Percentiles rank a stretch among this genome's conserved stretches.
phyloP scores from a whole-genome alignment of 2,888 invertebrate species.

The Mystacides longicornis region DNA sequence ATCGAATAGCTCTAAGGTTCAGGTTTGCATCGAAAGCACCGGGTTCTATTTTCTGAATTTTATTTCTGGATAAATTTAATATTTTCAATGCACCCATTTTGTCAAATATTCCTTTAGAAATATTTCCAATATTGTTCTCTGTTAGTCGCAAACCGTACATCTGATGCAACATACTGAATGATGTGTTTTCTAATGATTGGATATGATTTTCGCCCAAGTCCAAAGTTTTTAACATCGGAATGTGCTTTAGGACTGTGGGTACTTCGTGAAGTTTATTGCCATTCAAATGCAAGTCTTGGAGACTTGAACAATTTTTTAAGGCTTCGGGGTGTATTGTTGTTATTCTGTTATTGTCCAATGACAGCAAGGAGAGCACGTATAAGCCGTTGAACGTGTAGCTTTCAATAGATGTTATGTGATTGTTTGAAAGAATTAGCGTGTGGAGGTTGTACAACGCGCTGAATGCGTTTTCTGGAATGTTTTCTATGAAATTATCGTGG shows the following conservation, averaged over 20 bases:
- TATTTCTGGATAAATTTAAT: slow-evolving; percentile 76
- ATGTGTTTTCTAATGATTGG: slow-evolving; percentile 65
- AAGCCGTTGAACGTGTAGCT: slow-evolving; percentile 70
- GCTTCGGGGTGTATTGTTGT: slow-evolving; percentile 67
- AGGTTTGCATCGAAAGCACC: slow-evolving; percentile 71
- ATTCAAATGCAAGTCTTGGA: slow-evolving; percentile 77
- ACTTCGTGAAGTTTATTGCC: slow-evolving; percentile 71
- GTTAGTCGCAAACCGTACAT: slow-evolving; percentile 76
- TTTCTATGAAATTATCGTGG: slow-evolving; percentile 71
- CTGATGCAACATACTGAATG: slow-evolving; percentile 72
- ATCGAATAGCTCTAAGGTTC: slow-evolving; percentile 70
- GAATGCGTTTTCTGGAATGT: slow-evolving; percentile 71
- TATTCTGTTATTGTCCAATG: slow-evolving; percentile 74
- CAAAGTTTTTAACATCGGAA: slow-evolving; percentile 69
- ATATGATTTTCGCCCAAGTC: slow-evolving; percentile 84
- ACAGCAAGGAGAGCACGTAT: slow-evolving; percentile 65
- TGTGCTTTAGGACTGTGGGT: slow-evolving; percentile 65
- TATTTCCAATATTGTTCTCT: slow-evolving; percentile 75
- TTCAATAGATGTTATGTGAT: slow-evolving; percentile 67
- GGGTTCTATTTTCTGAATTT: slow-evolving; percentile 69
- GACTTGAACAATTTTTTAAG: slow-evolving; percentile 68
- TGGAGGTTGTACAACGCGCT: slow-evolving; percentile 69
- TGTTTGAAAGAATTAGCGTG: slow-evolving; percentile 74
- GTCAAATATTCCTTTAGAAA: slow-evolving; percentile 71
- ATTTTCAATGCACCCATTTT: slow-evolving; percentile 73